Conservation (phyloP, 2,113 vertebrate species). For the Hydropotes inermis region DNA sequence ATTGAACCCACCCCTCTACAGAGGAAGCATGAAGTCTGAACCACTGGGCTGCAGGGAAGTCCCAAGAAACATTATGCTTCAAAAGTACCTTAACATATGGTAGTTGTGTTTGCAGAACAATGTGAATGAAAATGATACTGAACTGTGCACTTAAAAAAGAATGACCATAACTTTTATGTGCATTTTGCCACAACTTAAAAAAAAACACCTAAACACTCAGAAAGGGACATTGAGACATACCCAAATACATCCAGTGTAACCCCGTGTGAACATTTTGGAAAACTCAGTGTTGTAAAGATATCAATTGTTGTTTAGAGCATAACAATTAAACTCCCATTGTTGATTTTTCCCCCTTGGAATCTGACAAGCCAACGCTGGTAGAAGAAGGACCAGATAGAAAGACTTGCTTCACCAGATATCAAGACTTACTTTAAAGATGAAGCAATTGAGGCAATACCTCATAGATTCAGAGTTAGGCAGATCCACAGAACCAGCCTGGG, state of each 20-base stretch:
- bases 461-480: not conserved
- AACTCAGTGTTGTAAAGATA: not conserved
- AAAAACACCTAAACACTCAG: not conserved
- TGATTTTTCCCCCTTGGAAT: not conserved
- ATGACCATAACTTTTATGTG: not conserved
- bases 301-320: not conserved
- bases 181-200: not conserved
- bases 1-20: not conserved
- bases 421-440: not conserved
- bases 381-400: not conserved
- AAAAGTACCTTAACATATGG: not conserved
- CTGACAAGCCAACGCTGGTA: not conserved
- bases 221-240: not conserved
- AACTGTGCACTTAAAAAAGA: not conserved
- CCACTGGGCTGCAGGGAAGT: not conserved
- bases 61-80: not conserved
- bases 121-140: not conserved
- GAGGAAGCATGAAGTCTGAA: not conserved
- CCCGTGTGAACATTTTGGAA: not conserved
- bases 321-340: not conserved
- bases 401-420: not conserved
- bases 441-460: not conserved
- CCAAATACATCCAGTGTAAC: not conserved
- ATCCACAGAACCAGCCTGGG: not conserved
- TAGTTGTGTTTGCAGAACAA: not conserved